phyloP scores from a whole-genome alignment of 2,888 invertebrate species.

The Frankliniella intonsa region DNA sequence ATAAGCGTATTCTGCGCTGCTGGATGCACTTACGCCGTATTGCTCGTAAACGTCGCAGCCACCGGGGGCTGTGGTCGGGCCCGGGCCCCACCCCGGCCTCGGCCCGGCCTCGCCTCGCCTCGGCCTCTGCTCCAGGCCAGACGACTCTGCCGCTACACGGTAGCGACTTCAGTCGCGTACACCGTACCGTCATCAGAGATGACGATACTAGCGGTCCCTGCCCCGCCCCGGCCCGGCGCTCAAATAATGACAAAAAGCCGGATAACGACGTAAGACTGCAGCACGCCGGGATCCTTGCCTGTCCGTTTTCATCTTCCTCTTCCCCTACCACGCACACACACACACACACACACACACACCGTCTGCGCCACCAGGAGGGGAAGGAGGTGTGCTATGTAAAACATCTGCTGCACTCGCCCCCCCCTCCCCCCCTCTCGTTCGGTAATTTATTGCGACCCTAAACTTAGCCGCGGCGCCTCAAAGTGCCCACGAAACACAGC shows the following conservation, averaged over 20 bases:
- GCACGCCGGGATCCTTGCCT: too few species aligned
- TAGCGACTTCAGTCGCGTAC: too few species aligned
- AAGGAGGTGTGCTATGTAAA: constrained; percentile 6
- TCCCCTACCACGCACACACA: too few species aligned
- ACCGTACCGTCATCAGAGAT: too few species aligned
- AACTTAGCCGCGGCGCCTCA: constrained; percentile 21
- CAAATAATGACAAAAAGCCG: too few species aligned
- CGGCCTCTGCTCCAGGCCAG: not conserved
- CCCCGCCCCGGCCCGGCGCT: too few species aligned
- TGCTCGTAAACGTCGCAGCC: constrained; percentile 16
- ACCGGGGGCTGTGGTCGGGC: not conserved
- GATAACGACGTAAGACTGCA: too few species aligned
- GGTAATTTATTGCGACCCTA: constrained; percentile 3
- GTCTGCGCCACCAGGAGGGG: not conserved
- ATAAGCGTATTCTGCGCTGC: constrained; percentile 6
- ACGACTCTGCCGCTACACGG: too few species aligned
- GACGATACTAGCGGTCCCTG: too few species aligned
- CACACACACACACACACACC: too few species aligned
- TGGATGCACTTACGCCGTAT: constrained; percentile 14
- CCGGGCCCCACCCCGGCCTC: not conserved
- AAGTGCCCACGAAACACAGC: constrained; percentile 24
- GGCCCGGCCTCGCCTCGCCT: not conserved
- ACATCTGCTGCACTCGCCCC: constrained; percentile 10
- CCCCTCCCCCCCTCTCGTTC: not conserved
- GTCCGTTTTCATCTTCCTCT: too few species aligned